phyloP scores from a whole-genome alignment of 2,888 invertebrate genomes.

The Hemithea aestivaria region DNA sequence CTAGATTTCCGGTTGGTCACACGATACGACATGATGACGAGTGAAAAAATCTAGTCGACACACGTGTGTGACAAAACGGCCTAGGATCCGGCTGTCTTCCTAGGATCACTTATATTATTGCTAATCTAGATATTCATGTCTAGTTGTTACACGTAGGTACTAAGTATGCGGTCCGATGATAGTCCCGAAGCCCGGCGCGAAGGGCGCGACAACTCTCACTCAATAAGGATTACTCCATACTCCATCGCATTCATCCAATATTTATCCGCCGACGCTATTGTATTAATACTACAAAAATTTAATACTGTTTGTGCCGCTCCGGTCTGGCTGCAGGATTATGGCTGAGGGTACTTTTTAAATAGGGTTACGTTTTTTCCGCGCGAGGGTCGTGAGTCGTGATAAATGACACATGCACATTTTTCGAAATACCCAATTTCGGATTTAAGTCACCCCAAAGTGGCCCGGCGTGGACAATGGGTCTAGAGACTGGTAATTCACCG shows the following conservation, averaged over 20 bases:
- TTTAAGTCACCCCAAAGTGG: constrained; percentile 81
- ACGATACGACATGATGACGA: too few species aligned
- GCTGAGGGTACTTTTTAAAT: constrained; percentile 73
- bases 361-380: constrained; percentile 73
- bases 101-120: too few species aligned
- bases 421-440: constrained; percentile 81
- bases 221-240: constrained; percentile 63
- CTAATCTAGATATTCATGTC: too few species aligned
- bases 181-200: too few species aligned
- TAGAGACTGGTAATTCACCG: constrained; percentile 61
- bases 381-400: constrained; percentile 69
- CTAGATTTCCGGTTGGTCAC: too few species aligned
- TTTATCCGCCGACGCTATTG: constrained; percentile 67
- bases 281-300: constrained; percentile 73
- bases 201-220: constrained; percentile 44
- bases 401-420: constrained; percentile 81
- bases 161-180: too few species aligned
- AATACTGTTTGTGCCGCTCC: constrained; percentile 72
- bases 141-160: too few species aligned
- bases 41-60: too few species aligned
- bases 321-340: constrained; percentile 65
- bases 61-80: too few species aligned
- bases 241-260: constrained; percentile 66
- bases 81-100: too few species aligned
- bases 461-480: constrained; percentile 66